Evolutionary conservation across 2,888 invertebrate genomes (phyloP), one percentile per base, ranked within the genome.

Genomic region (Scaptomyza parva): DNA sequence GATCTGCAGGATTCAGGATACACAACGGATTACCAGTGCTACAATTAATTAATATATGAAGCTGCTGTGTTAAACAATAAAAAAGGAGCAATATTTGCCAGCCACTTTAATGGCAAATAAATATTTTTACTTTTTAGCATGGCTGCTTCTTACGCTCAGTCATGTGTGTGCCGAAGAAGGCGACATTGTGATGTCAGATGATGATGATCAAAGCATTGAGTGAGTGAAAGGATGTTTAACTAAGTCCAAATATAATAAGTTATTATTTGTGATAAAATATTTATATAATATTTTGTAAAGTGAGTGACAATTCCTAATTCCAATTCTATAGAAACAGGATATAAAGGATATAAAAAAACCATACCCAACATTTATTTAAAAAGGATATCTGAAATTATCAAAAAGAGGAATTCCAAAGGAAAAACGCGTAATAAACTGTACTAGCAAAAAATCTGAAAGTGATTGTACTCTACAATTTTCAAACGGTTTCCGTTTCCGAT

Each of bases 101-200:
- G 52, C 44, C 59, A 39, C n/a, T 18, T 43, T 22, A 65, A 81
- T 81, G 81, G 63, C 69, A 45, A 58, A 33, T 18, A 81, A 78
- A 54, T 43, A 50, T 12, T 24, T 69, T 17, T 71, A 39, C 43
- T 52, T 60, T 48, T 57, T 74, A 12, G 30, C 74, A 28, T 68
- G 58, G 47, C 37, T 85, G 20, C 64, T 85, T 1, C 17, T 72
- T 0, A 24, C 70, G 7, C 51, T 65, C 1, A 51, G 47, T 44
- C 26, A 53, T 44, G 70, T 65, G 1, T 52, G 37, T 28, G 78
- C 78, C 33, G 67, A 81, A 20, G 69, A 78, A n/a, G 85, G 74
- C 5, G 85, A 88, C 55, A 45, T 88, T 35, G 43, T 88, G n/a
- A 84, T 81, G 75, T 57, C 53, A 0, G 74, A 84, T 14, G 76